Evolutionary conservation across 2,797 vertebrate species (phyloP), one percentile per base, ranked within the genome.

Genomic region (Gallinago solitaria): DNA sequence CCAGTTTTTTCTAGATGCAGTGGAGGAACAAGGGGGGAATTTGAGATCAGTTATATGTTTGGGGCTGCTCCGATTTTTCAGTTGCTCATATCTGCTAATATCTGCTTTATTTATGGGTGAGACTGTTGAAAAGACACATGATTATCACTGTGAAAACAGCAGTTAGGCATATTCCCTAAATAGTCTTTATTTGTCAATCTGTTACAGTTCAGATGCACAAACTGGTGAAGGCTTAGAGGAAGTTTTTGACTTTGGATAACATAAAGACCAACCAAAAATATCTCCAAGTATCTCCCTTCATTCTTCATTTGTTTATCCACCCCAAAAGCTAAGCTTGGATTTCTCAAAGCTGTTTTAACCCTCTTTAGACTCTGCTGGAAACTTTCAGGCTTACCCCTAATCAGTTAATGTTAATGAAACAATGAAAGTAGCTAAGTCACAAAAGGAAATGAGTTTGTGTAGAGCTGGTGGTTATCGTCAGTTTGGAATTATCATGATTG

Each of bases 291-390:
- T 47, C 77, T 69, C 68, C 67, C 87, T 93, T 94, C 61, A 30
- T 82, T 85, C 87, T 91, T 89, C 32, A 59, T 78, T 93, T 93
- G 45, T 83, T 91, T 90, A 94, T 91, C 77, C 25, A 56, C 27
- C 54, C 53, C 69, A 69, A 69, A 83, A 70, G 37, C 77, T 93
- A 70, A 95, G 54, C 86, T 56, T 91, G 88, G 88, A 91, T 94
- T 94, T 93, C 57, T 90, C 28, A 90, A 93, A 93, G 88, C 80
- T 59, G 30, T 90, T 94, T 86, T 93, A 96, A 81, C 65, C 54
- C 8, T 91, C 80, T 90, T 90, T 88, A 81, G 35, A 48, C 37
- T 71, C 61, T 56, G 51, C 74, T 95, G 90, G 75, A 77, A 90
- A 87, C 56, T 82, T 85, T 69, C 33, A 84, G 70, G 54, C 39